Percentiles rank a stretch among this genome's conserved stretches.
Evolutionary conservation across 1,140 invertebrate genomes (phyloP).

Genomic region (Microplitis demolitor): DNA sequence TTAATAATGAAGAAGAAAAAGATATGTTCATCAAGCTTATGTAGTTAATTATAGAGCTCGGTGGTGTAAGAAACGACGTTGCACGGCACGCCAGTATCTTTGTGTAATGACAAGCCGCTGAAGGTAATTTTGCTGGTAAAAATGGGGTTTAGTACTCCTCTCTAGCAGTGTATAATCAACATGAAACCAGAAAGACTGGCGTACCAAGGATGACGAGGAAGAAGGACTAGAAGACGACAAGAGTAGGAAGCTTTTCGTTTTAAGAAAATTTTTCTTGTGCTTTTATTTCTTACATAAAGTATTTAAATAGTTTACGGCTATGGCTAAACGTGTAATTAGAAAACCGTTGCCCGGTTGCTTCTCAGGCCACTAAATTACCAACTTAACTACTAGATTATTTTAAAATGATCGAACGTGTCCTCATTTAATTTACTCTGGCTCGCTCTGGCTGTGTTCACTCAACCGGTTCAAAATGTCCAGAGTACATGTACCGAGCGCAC

Average conservation of each 20-base stretch:
- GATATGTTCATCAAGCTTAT: constrained; percentile 8
- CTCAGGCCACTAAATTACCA: not conserved
- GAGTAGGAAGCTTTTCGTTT: not conserved
- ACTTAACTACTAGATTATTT: not conserved
- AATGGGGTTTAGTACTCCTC: constrained; percentile 1
- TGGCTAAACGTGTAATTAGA: constrained; percentile 30
- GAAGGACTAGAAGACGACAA: too few relatives aligned
- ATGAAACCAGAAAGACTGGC: not conserved
- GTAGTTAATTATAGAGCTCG: constrained; percentile 8
- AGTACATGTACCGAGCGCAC: too few relatives aligned
- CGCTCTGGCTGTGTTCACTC: not conserved
- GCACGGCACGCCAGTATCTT: constrained; percentile 6
- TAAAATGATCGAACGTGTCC: not conserved
- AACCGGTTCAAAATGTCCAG: not conserved
- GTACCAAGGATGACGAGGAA: constrained; percentile 1
- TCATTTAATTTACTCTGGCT: not conserved
- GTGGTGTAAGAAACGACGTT: not conserved
- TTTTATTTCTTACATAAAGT: not conserved
- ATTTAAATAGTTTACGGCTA: constrained; percentile 34
- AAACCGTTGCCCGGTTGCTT: constrained; percentile 20
- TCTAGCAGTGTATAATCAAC: constrained; percentile 11
- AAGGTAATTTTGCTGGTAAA: constrained; percentile 4
- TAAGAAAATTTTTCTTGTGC: not conserved
- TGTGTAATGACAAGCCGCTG: constrained; percentile 20
- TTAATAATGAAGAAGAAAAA: not conserved